Evolutionary conservation across 2,888 invertebrate genomes (phyloP).

Genomic region (Trilocha varians): DNA sequence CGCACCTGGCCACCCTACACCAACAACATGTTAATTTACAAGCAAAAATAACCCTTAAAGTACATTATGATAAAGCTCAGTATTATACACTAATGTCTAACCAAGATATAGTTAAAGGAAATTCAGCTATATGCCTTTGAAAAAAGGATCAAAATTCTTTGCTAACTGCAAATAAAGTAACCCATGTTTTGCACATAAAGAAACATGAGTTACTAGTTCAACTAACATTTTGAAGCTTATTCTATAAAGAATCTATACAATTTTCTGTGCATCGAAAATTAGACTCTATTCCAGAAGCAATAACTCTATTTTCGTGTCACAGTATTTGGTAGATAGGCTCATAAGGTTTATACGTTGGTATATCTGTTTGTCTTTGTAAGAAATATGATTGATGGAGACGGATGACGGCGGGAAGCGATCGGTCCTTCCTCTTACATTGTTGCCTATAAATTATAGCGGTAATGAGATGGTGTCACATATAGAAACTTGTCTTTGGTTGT

Average conservation of each 20-base stretch:
- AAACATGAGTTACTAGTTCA: conserved; percentile 46
- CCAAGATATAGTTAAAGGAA: not conserved
- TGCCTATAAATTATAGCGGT: not conserved
- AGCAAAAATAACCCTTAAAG: not conserved
- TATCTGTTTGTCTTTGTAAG: not conserved
- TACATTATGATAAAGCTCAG: conserved; percentile 2
- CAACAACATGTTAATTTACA: conserved; percentile 7
- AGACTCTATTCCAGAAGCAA: not conserved
- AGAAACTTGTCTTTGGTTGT: not conserved
- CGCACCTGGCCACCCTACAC: not conserved
- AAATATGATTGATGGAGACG: not conserved
- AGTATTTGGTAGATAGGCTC: not conserved
- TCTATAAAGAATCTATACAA: not conserved
- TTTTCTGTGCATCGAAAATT: not conserved
- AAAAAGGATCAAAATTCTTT: conserved; percentile 6
- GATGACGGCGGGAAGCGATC: not conserved
- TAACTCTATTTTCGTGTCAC: not conserved
- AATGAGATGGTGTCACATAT: not conserved
- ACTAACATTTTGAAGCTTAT: conserved; percentile 3
- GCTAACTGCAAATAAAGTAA: conserved; percentile 7
- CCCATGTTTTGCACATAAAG: conserved; percentile 44
- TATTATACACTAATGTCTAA: not conserved
- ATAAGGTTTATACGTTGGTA: not conserved
- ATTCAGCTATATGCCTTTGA: not conserved
- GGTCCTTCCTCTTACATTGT: not conserved